Conservation (phyloP, 2,113 vertebrate species). For the Gallinago jamesoni region DNA sequence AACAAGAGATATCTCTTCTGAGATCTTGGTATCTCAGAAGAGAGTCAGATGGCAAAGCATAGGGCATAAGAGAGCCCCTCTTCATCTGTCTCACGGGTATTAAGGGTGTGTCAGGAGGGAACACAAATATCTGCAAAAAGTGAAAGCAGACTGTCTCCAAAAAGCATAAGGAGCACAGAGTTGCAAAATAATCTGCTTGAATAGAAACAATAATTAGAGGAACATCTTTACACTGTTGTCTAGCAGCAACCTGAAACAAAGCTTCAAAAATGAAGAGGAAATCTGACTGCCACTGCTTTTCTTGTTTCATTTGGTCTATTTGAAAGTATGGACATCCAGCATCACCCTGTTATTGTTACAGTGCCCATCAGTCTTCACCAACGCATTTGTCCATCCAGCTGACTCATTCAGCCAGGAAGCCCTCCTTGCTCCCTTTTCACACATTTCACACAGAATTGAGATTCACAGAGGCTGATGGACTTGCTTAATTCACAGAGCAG, state of each 20-base stretch:
- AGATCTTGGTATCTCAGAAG: neutral
- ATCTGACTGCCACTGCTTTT: neutral
- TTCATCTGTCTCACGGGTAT: neutral
- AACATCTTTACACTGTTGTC: neutral
- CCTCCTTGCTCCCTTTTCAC: neutral
- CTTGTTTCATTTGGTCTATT: neutral
- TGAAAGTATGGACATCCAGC: neutral
- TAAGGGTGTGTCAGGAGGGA: neutral
- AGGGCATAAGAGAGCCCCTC: neutral
- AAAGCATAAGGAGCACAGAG: neutral
- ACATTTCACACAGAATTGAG: neutral
- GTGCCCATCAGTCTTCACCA: neutral
- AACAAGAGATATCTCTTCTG: neutral
- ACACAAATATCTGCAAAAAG: neutral
- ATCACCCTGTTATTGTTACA: neutral
- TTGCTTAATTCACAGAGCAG: neutral
- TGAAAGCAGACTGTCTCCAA: neutral
- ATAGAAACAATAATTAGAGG: neutral
- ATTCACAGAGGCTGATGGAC: neutral
- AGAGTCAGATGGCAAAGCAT: neutral
- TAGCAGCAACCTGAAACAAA: neutral
- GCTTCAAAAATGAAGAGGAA: neutral
- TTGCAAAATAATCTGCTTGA: neutral
- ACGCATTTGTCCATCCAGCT: neutral
- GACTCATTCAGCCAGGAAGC: neutral